Evolutionary conservation across 92 coral and sea anemone genomes (phyloP).

Genomic region (Parazoanthus darwini): DNA sequence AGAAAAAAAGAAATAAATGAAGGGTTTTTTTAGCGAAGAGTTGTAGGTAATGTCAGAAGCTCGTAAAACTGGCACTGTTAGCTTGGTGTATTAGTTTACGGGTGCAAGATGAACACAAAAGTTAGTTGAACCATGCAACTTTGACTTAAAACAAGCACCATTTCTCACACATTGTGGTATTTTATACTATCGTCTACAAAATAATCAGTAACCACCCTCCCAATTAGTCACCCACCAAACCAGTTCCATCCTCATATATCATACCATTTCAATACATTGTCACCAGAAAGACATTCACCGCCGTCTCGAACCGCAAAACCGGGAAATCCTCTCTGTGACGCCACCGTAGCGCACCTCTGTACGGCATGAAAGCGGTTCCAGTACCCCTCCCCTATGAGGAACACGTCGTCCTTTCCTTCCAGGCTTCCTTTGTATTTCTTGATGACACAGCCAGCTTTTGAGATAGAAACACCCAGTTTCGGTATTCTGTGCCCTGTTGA

Average conservation of each 20-base stretch:
- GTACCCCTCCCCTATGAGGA: not conserved
- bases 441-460: not conserved
- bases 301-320: conserved; percentile 19
- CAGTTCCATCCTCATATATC: not conserved
- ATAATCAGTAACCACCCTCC: no score
- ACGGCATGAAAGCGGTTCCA: conserved; percentile 15
- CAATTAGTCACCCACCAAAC: no score
- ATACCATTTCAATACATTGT: not conserved
- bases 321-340: not conserved
- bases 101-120: no score
- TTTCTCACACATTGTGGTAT: no score
- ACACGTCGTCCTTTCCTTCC: conserved; percentile 14
- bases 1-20: no score
- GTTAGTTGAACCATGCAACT: no score
- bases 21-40: no score
- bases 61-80: no score
- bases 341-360: not conserved
- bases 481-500: conserved; percentile 21
- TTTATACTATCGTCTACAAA: no score
- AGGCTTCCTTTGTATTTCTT: not conserved
- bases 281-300: conserved; percentile 10
- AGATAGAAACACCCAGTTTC: not conserved
- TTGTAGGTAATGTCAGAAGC: no score
- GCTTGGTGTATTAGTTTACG: no score
- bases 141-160: not conserved